These are phyloP conservation scores for Rugalucina vietnamica DNA, from an alignment of 2,888 invertebrate genomes.

Conservation along the genomic window DNA sequence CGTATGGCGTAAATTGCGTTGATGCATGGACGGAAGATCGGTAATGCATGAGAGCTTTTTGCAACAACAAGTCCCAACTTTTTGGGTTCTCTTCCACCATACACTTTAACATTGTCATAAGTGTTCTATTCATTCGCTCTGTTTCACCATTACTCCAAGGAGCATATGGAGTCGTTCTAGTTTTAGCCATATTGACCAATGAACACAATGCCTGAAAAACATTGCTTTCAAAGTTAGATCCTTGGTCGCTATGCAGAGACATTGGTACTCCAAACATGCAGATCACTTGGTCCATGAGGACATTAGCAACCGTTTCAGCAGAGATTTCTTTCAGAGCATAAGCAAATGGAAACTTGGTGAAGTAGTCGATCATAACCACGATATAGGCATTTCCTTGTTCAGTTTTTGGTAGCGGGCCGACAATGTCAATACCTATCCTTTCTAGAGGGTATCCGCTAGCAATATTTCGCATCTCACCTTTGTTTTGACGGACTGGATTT, in stretches of 20 bases:
- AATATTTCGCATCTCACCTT: background rate
- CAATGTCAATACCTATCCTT: constrained; percentile 18
- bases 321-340: background rate
- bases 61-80: background rate
- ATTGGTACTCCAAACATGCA: constrained; percentile 13
- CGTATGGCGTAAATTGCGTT: constrained; percentile 12
- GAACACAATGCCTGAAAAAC: background rate
- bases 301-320: constrained; percentile 4
- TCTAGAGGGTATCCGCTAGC: constrained; percentile 17
- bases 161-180: constrained; percentile 10
- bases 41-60: constrained; percentile 19
- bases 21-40: constrained; percentile 11
- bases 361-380: background rate
- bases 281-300: constrained; percentile 6
- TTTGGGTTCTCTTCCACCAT: constrained; percentile 2
- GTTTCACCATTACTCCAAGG: no score
- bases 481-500: background rate
- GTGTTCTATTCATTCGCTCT: no score
- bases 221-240: constrained; percentile 2
- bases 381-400: background rate
- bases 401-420: constrained; percentile 15
- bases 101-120: no score
- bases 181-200: constrained; percentile 4
- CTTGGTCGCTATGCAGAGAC: constrained; percentile 7
- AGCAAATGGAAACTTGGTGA: constrained; percentile 18